Conservation (phyloP, 2,113 vertebrate species). For the Heliornis fulica region DNA sequence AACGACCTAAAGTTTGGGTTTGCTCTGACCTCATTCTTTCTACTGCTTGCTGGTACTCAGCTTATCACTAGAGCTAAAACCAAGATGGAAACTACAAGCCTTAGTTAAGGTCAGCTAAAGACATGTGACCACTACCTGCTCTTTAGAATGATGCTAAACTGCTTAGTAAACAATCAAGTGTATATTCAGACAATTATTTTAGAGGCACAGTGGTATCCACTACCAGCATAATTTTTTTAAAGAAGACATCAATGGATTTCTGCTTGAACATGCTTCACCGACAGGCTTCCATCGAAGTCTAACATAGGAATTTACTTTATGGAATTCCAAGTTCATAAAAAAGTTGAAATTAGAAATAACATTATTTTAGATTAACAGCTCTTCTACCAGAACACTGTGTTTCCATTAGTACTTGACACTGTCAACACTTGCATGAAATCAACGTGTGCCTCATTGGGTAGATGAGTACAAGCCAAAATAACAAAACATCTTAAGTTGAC, state of each 20-base stretch:
- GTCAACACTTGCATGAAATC: neutral
- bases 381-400: neutral
- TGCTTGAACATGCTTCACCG: neutral
- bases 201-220: neutral
- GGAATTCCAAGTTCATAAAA: neutral
- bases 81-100: neutral
- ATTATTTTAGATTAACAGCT: neutral
- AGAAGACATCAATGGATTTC: neutral
- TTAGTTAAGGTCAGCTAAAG: neutral
- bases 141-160: neutral
- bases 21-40: neutral
- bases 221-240: fast-evolving
- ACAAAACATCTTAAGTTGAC: neutral
- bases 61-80: neutral
- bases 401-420: neutral
- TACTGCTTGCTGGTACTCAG: neutral
- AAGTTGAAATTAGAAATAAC: neutral
- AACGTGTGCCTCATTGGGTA: neutral
- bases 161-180: neutral
- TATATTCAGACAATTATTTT: neutral
- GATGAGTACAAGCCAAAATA: neutral
- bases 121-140: neutral
- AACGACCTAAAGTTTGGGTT: neutral
- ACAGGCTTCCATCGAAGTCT: neutral
- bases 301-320: neutral